Percentiles rank a stretch among this genome's conserved stretches.
phyloP scores from a whole-genome alignment of 2,797 vertebrate genomes.

The Calcarius lapponicus region DNA sequence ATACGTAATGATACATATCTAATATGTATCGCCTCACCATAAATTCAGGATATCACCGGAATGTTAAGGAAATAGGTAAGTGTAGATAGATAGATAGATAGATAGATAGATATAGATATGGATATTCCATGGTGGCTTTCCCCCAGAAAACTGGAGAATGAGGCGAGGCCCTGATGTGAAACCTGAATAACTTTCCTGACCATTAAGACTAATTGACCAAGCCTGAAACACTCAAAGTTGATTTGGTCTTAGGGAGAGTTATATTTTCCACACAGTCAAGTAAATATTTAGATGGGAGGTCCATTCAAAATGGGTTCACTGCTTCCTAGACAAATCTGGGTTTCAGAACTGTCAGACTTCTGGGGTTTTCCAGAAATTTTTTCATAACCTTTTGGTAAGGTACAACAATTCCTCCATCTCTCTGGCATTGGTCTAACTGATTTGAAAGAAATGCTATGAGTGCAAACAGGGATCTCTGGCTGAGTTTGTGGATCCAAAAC shows the following conservation, averaged over 20 bases:
- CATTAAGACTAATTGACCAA: neutral
- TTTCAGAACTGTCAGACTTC: neutral
- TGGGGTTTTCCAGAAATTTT: neutral
- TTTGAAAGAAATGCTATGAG: neutral
- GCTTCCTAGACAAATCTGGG: neutral
- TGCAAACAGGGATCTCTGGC: neutral
- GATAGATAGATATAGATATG: neutral
- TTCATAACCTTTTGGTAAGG: neutral
- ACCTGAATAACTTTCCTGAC: neutral
- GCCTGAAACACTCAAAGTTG: neutral
- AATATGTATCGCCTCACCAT: neutral
- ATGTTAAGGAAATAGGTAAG: neutral
- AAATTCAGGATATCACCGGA: neutral
- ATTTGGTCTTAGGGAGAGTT: neutral
- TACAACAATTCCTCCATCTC: neutral
- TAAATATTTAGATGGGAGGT: neutral
- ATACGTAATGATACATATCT: too few species aligned
- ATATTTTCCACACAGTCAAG: neutral
- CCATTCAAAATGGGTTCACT: neutral
- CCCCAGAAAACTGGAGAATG: neutral
- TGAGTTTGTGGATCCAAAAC: neutral
- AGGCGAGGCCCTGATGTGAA: neutral
- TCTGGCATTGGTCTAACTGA: neutral
- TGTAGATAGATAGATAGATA: neutral
- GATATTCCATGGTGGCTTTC: neutral